Evolutionary conservation across 2,888 invertebrate genomes (phyloP).

Genomic region (Torymus texanus): DNA sequence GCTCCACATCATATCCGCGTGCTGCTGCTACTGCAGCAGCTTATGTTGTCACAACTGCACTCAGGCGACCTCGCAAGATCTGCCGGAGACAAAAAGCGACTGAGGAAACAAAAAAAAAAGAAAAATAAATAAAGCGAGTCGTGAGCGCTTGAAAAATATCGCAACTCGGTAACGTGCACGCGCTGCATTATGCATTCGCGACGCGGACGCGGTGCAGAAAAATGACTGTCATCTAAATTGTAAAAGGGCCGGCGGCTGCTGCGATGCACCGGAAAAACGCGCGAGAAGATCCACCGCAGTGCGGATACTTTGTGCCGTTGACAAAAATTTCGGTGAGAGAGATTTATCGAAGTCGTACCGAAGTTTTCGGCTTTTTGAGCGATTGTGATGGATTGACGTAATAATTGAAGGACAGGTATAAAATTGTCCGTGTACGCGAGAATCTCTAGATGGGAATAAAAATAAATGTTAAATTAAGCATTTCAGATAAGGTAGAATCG

Average conservation of each 20-base stretch:
- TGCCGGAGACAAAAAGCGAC: not conserved
- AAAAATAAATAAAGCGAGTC: not conserved
- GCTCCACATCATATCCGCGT: not conserved
- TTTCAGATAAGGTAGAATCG: too few relatives aligned
- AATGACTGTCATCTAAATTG: slow-evolving; percentile 57
- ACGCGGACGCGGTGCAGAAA: slow-evolving; percentile 58
- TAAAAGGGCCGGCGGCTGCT: slow-evolving; percentile 19
- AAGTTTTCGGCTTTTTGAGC: too few relatives aligned
- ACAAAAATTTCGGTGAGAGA: slow-evolving; percentile 4
- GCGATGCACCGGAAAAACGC: not conserved
- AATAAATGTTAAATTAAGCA: too few relatives aligned
- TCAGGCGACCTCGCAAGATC: slow-evolving; percentile 12
- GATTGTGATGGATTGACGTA: too few relatives aligned
- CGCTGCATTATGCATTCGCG: slow-evolving; percentile 63
- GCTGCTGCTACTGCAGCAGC: too few relatives aligned
- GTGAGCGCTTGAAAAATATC: not conserved
- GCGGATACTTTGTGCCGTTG: not conserved
- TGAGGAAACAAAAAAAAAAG: not conserved
- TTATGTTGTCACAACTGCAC: slow-evolving; percentile 38
- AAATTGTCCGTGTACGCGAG: not conserved
- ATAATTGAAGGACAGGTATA: not conserved
- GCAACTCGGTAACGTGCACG: not conserved
- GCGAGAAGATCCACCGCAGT: not conserved
- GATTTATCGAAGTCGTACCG: too few relatives aligned
- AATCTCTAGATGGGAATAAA: too few relatives aligned